These are phyloP conservation scores for Cottus gobio DNA, from an alignment of 2,113 vertebrate genomes.

Conservation along the genomic window DNA sequence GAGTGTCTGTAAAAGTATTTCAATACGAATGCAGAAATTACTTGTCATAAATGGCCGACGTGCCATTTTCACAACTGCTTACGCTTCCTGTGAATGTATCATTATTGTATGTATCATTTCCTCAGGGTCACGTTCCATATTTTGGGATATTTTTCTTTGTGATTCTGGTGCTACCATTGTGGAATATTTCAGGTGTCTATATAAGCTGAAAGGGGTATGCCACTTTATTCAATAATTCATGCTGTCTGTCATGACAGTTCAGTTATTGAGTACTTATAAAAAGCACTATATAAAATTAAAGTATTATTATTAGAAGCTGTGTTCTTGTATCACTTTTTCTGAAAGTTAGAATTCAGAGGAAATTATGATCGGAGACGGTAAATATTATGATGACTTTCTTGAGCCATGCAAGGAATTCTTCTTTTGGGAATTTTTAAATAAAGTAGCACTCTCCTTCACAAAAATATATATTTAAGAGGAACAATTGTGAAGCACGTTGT, in stretches of 20 bases:
- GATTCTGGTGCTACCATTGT: conserved; percentile 25
- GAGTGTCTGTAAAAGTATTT: background rate
- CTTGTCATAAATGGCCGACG: conserved; percentile 14
- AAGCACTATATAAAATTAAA: no score
- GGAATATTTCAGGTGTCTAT: no score
- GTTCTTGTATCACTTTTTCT: background rate
- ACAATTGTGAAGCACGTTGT: background rate
- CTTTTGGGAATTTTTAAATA: conserved; percentile 6
- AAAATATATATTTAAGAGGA: background rate
- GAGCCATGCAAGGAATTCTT: background rate
- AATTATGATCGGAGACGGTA: background rate
- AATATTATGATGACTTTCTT: background rate
- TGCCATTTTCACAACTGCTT: conserved; percentile 52
- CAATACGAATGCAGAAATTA: background rate
- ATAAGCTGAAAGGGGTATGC: background rate
- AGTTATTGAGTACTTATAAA: no score
- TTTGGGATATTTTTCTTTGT: conserved; percentile 8
- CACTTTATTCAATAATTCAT: conserved; percentile 3
- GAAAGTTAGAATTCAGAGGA: conserved; percentile 6
- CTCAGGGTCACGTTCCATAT: conserved; percentile 18
- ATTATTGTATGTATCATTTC: conserved; percentile 22
- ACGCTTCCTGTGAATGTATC: conserved; percentile 51
- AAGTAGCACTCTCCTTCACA: background rate
- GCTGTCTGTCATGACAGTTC: background rate
- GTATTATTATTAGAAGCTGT: no score